Evolutionary conservation across 2,888 invertebrate genomes (phyloP).

Genomic region (Mallateleia sp.): DNA sequence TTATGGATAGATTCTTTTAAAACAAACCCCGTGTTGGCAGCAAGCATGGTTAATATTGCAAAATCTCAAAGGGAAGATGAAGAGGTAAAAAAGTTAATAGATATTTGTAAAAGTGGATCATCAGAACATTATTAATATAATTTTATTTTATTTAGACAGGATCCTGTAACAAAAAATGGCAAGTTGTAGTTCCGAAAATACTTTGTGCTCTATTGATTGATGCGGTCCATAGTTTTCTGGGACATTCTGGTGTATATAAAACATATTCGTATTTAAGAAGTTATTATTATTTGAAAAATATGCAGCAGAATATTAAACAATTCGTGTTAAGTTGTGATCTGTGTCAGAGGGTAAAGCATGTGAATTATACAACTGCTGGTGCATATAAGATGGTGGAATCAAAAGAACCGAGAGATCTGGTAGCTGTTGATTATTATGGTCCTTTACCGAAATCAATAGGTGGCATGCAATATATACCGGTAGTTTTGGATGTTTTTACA

Average conservation of each 20-base stretch:
- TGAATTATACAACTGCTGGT: slow-evolving; percentile 18
- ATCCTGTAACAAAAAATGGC: background rate
- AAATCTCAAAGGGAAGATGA: too few species aligned
- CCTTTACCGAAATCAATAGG: slow-evolving; percentile 41
- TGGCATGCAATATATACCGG: slow-evolving; percentile 35
- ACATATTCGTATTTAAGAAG: background rate
- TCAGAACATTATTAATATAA: too few species aligned
- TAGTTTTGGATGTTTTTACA: slow-evolving; percentile 37
- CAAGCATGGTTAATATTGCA: too few species aligned
- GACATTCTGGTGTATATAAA: slow-evolving; percentile 22
- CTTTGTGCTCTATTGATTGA: background rate
- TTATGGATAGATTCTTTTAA: too few species aligned
- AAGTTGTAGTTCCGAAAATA: background rate
- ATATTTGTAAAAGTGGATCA: too few species aligned
- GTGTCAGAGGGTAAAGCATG: slow-evolving; percentile 31
- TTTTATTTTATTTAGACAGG: background rate
- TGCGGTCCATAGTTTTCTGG: background rate
- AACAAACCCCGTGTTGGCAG: too few species aligned
- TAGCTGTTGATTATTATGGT: slow-evolving; percentile 47
- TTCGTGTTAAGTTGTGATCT: slow-evolving; percentile 20
- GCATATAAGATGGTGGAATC: slow-evolving; percentile 21
- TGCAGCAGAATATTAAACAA: background rate
- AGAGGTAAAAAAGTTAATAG: too few species aligned
- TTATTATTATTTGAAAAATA: slow-evolving; percentile 5
- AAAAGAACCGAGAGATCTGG: slow-evolving; percentile 22